Conservation (phyloP, 2,797 vertebrate genomes). For the Yasuhikotakia modesta region DNA sequence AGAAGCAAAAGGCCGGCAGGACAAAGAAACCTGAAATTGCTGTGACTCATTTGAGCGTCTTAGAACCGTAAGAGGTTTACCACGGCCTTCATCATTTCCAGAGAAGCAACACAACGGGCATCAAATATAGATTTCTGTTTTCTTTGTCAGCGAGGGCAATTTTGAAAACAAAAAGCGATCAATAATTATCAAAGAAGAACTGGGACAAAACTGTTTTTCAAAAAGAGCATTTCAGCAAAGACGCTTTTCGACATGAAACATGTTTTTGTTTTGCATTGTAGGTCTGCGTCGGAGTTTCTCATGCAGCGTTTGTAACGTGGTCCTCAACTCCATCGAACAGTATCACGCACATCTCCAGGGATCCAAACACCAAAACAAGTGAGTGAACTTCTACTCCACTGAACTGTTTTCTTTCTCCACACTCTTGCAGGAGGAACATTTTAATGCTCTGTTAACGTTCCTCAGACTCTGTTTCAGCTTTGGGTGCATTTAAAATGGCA, state of each 20-base stretch:
- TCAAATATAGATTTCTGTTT: conserved; percentile 42
- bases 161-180: conserved; percentile 36
- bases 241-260: conserved; percentile 62
- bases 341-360: conserved; percentile 87
- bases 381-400: conserved; percentile 46
- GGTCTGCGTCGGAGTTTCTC: conserved; percentile 83
- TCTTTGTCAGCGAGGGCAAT: conserved; percentile 11
- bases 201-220: conserved; percentile 33
- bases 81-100: background rate
- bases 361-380: conserved; percentile 88
- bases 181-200: conserved; percentile 39
- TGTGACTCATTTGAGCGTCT: conserved; percentile 41
- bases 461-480: background rate
- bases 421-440: background rate
- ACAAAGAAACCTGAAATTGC: conserved; percentile 41
- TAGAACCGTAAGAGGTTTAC: conserved; percentile 1
- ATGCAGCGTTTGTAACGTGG: conserved; percentile 82
- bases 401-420: background rate
- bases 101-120: conserved; percentile 25
- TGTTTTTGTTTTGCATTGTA: conserved; percentile 60
- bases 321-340: conserved; percentile 87
- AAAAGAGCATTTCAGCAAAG: conserved; percentile 59
- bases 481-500: background rate
- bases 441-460: background rate
- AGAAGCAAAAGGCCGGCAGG: conserved; percentile 49